These are phyloP conservation scores for Puma concolor DNA, from an alignment of 2,113 vertebrate genomes.

Conservation along the genomic window DNA sequence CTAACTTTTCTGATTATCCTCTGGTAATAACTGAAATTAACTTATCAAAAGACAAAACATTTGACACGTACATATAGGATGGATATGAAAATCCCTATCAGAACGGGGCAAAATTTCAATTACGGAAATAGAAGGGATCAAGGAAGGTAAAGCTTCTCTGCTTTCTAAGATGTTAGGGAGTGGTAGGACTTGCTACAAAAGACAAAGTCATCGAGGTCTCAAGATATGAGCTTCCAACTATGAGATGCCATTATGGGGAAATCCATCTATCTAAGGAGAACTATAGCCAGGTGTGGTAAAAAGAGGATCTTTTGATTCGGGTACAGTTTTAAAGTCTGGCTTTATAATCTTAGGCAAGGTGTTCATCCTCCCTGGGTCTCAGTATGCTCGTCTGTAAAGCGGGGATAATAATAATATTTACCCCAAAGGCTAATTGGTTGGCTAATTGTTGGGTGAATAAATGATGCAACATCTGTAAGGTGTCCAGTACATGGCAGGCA, in stretches of 20 bases:
- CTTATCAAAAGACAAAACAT: background rate
- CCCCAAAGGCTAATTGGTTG: background rate
- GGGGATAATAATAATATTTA: background rate
- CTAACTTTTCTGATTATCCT: conserved; percentile 22
- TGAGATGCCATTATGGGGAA: background rate
- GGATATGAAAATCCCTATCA: background rate
- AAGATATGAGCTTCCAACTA: background rate
- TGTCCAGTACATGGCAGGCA: background rate
- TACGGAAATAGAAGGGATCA: background rate
- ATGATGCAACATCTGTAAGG: background rate
- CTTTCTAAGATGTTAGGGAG: background rate
- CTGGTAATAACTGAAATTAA: conserved; percentile 10
- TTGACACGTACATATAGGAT: background rate
- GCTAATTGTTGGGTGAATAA: background rate
- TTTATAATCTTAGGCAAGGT: background rate
- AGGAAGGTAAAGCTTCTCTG: background rate
- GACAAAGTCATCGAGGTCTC: background rate
- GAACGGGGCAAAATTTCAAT: background rate
- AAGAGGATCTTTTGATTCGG: background rate
- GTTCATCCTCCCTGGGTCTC: background rate
- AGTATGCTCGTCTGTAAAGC: background rate
- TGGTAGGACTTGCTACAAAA: background rate
- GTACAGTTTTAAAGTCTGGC: background rate
- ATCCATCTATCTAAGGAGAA: background rate
- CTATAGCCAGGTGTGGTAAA: background rate